Evolutionary conservation across 2,113 vertebrate species (phyloP), one percentile per base, ranked within the genome.

Genomic region (Entelurus aequoreus): DNA sequence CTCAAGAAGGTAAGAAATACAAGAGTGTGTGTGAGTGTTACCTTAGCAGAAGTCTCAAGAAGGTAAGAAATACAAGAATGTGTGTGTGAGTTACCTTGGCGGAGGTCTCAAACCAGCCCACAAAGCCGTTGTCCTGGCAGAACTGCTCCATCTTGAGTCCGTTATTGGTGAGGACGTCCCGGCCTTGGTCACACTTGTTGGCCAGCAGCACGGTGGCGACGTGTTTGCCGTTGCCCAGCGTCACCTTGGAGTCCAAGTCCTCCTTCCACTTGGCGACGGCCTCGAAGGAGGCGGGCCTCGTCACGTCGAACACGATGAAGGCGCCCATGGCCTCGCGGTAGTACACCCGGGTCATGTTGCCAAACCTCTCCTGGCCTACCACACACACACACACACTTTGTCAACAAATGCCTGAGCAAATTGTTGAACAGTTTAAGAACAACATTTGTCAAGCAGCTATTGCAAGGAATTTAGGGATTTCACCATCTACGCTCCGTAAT

Each of bases 261-360:
- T 92, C 90, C 75, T 93, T 93, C 92, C 92, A 93, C 66, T 92
- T 92, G 57, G 86, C 77, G 65, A 93, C 84, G 0, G 91, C 91
- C 63, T 93, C 90, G 19, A 93, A 89, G 15, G 92, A 92, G 28
- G 91, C 81, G 0, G 90, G 90, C 61, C 91, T 83, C 4, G 90
- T 91, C 60, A 92, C 83, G 14, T 93, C 92, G 9, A 91, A 93
- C 62, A 93, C 91, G 0, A 93, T 90, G 73, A 93, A 88, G 15
- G 90, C 92, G 5, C 92, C 92, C 77, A 92, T 89, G 55, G 92
- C 92, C 77, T 93, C 92, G 10, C 91, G 86, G 86, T 93, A 93
- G 84, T 93, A 93, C 36, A 93, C 90, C 0, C 92, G 87, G 21
- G 92, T 93, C 92, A 93, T 93, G 87, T 93, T 93, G 48, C 92